phyloP scores from a whole-genome alignment of 2,888 invertebrate species.

The Panorpa germanica region DNA sequence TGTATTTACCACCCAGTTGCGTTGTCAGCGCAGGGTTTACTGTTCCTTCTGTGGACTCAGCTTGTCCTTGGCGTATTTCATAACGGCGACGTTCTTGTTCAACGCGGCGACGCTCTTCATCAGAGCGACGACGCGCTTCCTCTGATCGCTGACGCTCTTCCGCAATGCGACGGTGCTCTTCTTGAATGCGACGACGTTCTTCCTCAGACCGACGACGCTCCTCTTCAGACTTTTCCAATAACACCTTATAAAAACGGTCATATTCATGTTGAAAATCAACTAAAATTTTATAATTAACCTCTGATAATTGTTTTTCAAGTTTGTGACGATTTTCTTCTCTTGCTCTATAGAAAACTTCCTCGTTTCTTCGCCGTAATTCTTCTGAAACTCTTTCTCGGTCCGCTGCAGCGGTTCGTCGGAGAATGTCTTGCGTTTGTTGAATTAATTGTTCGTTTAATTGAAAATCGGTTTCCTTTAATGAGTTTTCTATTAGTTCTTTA shows the following conservation, averaged over 20 bases:
- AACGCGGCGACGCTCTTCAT: conserved; percentile 11
- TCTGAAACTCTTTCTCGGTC: no score
- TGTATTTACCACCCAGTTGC: conserved; percentile 2
- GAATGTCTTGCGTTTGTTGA: no score
- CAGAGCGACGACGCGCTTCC: conserved; percentile 13
- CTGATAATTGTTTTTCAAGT: no score
- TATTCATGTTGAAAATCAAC: conserved; percentile 9
- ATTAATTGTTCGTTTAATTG: no score
- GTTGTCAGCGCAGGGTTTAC: background rate
- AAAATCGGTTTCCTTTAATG: no score
- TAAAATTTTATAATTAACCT: conserved; percentile 8
- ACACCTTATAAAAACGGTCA: conserved; percentile 7
- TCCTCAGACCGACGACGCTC: conserved; percentile 13
- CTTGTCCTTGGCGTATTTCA: no score
- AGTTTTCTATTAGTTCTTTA: no score
- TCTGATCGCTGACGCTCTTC: conserved; percentile 11
- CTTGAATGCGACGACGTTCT: conserved; percentile 11
- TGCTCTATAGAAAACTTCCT: conserved; percentile 1
- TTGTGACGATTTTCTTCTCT: conserved; percentile 2
- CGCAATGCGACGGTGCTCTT: conserved; percentile 11
- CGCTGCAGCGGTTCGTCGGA: no score
- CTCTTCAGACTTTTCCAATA: conserved; percentile 9
- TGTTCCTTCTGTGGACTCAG: background rate
- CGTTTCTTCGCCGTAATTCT: background rate
- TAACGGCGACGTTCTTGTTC: conserved; percentile 9